phyloP scores from a whole-genome alignment of 2,113 vertebrate species.

The Motacilla alba region DNA sequence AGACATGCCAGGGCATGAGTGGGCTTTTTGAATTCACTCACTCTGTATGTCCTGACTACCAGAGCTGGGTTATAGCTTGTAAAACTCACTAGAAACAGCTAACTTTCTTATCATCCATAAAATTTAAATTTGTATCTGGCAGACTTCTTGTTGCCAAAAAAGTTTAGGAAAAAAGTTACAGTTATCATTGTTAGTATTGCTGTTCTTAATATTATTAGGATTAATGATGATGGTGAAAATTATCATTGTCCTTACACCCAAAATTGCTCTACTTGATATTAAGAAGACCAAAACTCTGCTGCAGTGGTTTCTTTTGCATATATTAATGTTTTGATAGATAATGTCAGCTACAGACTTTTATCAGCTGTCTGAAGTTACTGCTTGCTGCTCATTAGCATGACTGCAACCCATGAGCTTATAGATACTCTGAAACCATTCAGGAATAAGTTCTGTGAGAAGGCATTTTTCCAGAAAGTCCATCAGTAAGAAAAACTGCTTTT shows the following conservation, averaged over 20 bases:
- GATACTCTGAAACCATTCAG: not conserved
- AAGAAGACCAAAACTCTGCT: not conserved
- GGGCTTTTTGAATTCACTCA: not conserved
- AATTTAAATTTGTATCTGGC: not conserved
- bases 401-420: not conserved
- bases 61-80: not conserved
- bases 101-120: not conserved
- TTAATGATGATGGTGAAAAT: not conserved
- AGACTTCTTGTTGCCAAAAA: not conserved
- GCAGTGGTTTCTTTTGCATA: not conserved
- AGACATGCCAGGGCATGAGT: not conserved
- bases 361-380: not conserved
- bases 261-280: not conserved
- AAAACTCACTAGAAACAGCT: not conserved
- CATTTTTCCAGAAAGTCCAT: not conserved
- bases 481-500: not conserved
- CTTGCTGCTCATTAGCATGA: not conserved
- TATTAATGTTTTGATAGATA: not conserved
- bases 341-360: not conserved
- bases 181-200: not conserved
- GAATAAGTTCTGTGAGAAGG: not conserved
- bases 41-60: not conserved
- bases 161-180: accelerated
- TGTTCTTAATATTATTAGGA: not conserved
- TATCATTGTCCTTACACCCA: not conserved